These are phyloP conservation scores for Leptinotarsa peninsularis DNA, from an alignment of 2,888 invertebrate species.

Conservation along the genomic window DNA sequence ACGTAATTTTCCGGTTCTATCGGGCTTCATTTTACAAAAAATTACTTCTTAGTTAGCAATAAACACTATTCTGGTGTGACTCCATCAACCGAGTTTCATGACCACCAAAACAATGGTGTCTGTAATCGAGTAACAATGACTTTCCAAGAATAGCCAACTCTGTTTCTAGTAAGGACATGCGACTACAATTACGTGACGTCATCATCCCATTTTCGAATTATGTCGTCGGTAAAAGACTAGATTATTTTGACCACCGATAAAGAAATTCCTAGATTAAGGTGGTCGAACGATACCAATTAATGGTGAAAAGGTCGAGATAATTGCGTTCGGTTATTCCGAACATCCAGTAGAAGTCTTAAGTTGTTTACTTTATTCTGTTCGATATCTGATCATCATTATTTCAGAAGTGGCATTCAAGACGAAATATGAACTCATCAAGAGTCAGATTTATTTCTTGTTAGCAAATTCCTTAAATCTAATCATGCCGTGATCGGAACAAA, in stretches of 20 bases:
- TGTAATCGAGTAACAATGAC: conserved; percentile 35
- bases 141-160: conserved; percentile 39
- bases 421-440: conserved; percentile 12
- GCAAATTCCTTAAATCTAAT: conserved; percentile 14
- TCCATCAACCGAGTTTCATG: conserved; percentile 27
- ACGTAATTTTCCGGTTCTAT: no score
- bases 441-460: conserved; percentile 19
- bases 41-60: neutral
- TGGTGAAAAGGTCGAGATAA: neutral
- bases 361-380: conserved; percentile 7
- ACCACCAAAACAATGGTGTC: conserved; percentile 31
- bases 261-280: conserved; percentile 19
- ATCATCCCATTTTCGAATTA: conserved; percentile 33
- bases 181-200: conserved; percentile 43
- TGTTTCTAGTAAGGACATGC: conserved; percentile 42
- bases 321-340: conserved; percentile 11
- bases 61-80: neutral
- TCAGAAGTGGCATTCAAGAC: conserved; percentile 8
- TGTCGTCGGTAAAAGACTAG: neutral
- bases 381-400: conserved; percentile 12
- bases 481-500: conserved; percentile 21
- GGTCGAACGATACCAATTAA: conserved; percentile 16
- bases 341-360: neutral
- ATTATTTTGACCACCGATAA: conserved; percentile 15
- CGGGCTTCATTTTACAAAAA: neutral